A percentile compares a stretch with the other conserved stretches of the same genome.
Conservation (phyloP, 2,113 vertebrate species). For the Patagioenas fasciata region DNA sequence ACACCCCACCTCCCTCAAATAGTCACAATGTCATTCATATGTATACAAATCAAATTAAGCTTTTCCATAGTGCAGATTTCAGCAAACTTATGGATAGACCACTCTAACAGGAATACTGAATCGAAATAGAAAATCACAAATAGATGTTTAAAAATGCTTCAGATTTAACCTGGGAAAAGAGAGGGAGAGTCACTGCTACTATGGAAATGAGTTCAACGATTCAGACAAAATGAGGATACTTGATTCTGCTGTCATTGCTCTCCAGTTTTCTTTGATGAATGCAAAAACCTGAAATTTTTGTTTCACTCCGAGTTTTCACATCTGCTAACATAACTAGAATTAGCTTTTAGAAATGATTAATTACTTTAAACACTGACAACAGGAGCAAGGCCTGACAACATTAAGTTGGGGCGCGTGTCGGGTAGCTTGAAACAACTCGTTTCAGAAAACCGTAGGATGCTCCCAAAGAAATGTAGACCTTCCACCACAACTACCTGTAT, state of each 20-base stretch:
- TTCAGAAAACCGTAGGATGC: neutral
- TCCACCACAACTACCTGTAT: neutral
- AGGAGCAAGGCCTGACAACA: neutral
- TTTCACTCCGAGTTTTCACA: neutral
- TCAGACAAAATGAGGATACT: neutral
- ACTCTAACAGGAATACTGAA: neutral
- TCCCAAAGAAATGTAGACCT: neutral
- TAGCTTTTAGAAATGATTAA: neutral
- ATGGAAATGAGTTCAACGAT: neutral
- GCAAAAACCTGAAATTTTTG: neutral
- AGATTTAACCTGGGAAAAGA: neutral
- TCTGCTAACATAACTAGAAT: neutral
- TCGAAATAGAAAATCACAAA: neutral
- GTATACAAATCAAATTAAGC: neutral
- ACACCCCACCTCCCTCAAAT: neutral
- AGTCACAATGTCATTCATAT: neutral
- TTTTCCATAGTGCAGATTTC: neutral
- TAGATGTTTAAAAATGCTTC: neutral
- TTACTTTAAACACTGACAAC: neutral
- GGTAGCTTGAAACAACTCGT: neutral
- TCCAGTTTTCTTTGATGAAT: neutral
- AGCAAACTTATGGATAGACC: neutral
- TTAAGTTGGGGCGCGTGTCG: neutral
- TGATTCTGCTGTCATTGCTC: neutral
- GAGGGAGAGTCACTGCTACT: neutral